Conservation (phyloP, 2,113 vertebrate species). For the Phaethornis superciliosus region DNA sequence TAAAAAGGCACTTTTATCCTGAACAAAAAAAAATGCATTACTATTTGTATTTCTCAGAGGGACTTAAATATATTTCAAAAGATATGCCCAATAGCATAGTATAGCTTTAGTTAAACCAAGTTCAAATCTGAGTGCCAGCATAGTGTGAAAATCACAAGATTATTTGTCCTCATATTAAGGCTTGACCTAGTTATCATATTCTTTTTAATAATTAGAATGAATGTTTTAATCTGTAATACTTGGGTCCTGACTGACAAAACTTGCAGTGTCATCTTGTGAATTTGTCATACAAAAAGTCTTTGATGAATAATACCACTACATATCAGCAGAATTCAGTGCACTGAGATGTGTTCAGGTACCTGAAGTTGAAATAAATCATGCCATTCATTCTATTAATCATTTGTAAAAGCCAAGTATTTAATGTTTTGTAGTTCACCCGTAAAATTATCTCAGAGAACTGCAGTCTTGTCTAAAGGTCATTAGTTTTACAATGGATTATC, state of each 20-base stretch:
- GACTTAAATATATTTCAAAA: not conserved
- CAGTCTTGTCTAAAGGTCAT: not conserved
- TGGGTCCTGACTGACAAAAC: not conserved
- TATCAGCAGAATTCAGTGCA: not conserved
- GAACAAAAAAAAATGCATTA: not conserved
- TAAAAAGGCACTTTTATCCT: not conserved
- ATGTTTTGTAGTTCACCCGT: not conserved
- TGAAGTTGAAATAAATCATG: not conserved
- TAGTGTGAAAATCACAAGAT: not conserved
- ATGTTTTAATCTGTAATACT: not conserved
- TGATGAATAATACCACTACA: not conserved
- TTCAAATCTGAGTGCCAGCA: not conserved
- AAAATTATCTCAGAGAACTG: not conserved
- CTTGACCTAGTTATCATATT: accelerated
- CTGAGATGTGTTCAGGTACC: not conserved
- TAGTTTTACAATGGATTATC: not conserved
- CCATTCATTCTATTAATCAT: not conserved
- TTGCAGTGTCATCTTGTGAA: not conserved
- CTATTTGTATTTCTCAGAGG: not conserved
- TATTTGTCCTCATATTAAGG: not conserved
- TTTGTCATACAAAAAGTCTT: not conserved
- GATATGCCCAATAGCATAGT: not conserved
- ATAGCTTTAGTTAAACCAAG: not conserved
- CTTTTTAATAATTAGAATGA: not conserved
- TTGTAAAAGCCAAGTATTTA: not conserved